Percentiles rank a stretch among this genome's conserved stretches.
Conservation (phyloP, 2,797 vertebrate genomes). For the Pantherophis alleghaniensis region DNA sequence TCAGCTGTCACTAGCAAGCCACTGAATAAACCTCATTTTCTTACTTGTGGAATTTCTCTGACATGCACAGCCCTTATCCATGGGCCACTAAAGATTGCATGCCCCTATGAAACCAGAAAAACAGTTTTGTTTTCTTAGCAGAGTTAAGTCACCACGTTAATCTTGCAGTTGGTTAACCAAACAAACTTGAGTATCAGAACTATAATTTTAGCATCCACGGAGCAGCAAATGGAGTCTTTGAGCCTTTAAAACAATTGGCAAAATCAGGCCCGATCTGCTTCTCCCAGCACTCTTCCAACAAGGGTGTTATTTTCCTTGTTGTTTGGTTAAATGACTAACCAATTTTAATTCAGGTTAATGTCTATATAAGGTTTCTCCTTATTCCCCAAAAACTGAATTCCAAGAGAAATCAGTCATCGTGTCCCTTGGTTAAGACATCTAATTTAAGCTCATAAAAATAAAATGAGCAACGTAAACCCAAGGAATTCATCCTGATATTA, state of each 20-base stretch:
- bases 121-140: neutral
- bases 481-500: neutral
- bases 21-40: neutral
- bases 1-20: too few species aligned
- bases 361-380: neutral
- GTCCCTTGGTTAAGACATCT: neutral
- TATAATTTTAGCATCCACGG: neutral
- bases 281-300: neutral
- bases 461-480: neutral
- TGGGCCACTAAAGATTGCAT: too few species aligned
- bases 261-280: neutral
- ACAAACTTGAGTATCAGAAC: neutral
- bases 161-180: neutral
- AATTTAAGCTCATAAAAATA: neutral
- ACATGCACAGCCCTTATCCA: neutral
- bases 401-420: neutral
- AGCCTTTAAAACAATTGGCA: neutral
- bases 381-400: neutral
- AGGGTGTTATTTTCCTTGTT: neutral
- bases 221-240: neutral
- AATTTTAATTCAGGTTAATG: neutral
- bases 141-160: neutral
- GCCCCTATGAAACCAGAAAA: neutral
- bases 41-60: neutral
- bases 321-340: neutral